These are phyloP conservation scores for Epizoanthus scotinus DNA, from an alignment of 92 coral and sea anemone species.

Conservation along the genomic window DNA sequence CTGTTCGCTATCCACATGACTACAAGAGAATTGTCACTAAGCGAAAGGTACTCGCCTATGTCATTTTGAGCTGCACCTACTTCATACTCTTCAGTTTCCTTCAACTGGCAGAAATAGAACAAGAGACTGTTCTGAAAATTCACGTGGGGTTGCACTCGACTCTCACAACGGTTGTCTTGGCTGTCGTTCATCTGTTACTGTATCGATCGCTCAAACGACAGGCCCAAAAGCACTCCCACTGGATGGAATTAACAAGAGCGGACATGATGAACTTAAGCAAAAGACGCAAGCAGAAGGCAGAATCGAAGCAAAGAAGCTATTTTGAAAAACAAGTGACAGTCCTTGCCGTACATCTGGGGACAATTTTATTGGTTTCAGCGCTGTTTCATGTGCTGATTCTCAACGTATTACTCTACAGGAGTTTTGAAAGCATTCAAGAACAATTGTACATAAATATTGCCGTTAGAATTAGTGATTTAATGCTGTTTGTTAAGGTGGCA, in stretches of 20 bases:
- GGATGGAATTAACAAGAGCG: not conserved
- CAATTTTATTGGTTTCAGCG: constrained; percentile 57
- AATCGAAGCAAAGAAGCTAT: constrained; percentile 16
- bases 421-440: constrained; percentile 31
- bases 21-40: constrained; percentile 70
- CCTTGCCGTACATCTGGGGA: constrained; percentile 58
- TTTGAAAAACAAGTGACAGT: constrained; percentile 64
- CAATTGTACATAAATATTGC: constrained; percentile 67
- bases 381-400: constrained; percentile 63
- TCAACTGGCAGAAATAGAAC: constrained; percentile 66
- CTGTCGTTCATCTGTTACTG: constrained; percentile 60
- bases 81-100: constrained; percentile 62
- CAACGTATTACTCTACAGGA: constrained; percentile 56
- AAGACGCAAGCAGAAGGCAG: not conserved
- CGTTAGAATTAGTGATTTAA: constrained; percentile 65
- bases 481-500: constrained; percentile 72
- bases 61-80: constrained; percentile 61
- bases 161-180: constrained; percentile 55
- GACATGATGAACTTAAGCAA: too few species aligned
- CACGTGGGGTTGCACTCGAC: constrained; percentile 74
- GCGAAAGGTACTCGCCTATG: constrained; percentile 54
- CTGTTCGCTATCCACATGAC: constrained; percentile 76
- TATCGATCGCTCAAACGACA: constrained; percentile 68
- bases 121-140: constrained; percentile 48
- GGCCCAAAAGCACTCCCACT: not conserved